Base-by-base conservation (phyloP, 2,888 invertebrate genomes). In the Zaprionus lineosus region DNA sequence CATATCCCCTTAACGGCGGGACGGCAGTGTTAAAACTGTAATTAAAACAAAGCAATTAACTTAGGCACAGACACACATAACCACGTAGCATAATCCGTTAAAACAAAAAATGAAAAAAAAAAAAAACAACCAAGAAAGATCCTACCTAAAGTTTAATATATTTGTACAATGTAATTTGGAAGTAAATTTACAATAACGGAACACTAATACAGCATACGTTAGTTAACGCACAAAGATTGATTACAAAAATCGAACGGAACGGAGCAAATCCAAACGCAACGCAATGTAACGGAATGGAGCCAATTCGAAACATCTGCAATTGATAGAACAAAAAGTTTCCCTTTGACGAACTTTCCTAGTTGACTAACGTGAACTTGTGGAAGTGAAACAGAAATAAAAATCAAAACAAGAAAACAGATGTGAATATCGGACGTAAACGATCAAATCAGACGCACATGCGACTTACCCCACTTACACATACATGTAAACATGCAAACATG, bases 131-230 rank as follows among this genome's bases (percentile, higher is more conserved):
- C 53, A 65, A 52, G 60, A 65, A 78, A 63, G 43, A 75, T 64
- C 78, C 77, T 77, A 77, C 77, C 77, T 83, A 77, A 83, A 79
- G 64, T 79, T 83, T 78, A 75, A 68, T 46, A 60, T 33, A 61
- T 62, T 62, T 75, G 57, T 55, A 65, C 31, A 65, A 56, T 51
- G 52, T 55, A 68, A 67, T 77, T 83, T 79, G 63, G 79, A n/a
- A 60, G 65, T 46, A 62, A 64, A 55, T 83, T 77, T 79, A 77
- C 83, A 82, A 77, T 16, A 52, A 48, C 6, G 33, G 5, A 11
- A n/a, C 14, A 29, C 1, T 41, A 39, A 33, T 7, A 26, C 7
- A 48, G 29, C 16, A 53, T 7, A 48, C 59, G 48, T 64, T 60
- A 43, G 47, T 47, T 36, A 52, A 47, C 56, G 74, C 81, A 60